Conservation (phyloP, 1,140 invertebrate genomes). For the Drosophila santomea region DNA sequence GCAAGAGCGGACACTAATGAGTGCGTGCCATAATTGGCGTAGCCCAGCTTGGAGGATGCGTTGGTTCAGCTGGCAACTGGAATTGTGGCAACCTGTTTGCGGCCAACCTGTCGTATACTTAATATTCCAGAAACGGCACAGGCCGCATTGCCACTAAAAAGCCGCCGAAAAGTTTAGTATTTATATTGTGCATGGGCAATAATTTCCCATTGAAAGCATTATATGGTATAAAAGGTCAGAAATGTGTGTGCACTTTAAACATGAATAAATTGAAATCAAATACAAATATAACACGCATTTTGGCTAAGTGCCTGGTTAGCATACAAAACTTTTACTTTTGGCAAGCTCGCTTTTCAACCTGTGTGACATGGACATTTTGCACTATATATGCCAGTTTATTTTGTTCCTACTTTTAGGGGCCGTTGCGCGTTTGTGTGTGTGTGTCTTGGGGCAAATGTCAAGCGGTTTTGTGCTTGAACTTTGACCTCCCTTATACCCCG, state of each 20-base stretch:
- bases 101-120: constrained; percentile 34
- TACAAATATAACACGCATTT: background rate
- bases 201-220: background rate
- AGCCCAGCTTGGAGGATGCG: constrained; percentile 39
- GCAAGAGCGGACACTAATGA: constrained; percentile 49
- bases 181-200: background rate
- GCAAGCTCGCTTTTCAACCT: constrained; percentile 17
- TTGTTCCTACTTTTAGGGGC: background rate
- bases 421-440: constrained; percentile 9
- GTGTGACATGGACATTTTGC: constrained; percentile 22
- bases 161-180: constrained; percentile 18
- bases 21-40: constrained; percentile 65
- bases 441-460: constrained; percentile 44
- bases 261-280: background rate
- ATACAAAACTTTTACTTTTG: constrained; percentile 30
- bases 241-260: no score
- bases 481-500: constrained; percentile 31
- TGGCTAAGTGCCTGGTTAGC: background rate
- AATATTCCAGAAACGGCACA: constrained; percentile 30
- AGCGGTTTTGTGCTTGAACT: constrained; percentile 47
- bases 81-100: constrained; percentile 29
- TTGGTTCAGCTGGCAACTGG: constrained; percentile 19
- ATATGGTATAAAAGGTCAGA: no score
- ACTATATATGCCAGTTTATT: constrained; percentile 1
- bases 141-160: constrained; percentile 13